These are phyloP conservation scores for Diploscapter pachys DNA, from an alignment of 1,140 invertebrate species.

Conservation along the genomic window DNA sequence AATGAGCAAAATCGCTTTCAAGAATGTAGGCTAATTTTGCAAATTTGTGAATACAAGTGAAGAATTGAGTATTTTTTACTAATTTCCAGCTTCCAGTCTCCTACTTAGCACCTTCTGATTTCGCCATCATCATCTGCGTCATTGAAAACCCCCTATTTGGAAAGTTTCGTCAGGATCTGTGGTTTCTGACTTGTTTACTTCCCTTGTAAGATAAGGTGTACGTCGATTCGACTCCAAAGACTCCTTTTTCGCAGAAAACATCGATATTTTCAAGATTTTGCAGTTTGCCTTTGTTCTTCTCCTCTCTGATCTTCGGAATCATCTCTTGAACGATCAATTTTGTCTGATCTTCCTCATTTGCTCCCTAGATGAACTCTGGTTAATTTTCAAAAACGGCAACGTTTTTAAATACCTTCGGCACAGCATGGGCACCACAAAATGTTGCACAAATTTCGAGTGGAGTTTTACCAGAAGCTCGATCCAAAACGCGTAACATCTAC, in stretches of 20 bases:
- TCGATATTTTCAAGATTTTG: slow-evolving; percentile 68
- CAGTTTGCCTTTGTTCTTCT: slow-evolving; percentile 39
- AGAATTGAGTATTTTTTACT: no score
- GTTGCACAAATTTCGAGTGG: slow-evolving; percentile 67
- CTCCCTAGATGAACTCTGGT: slow-evolving; percentile 46
- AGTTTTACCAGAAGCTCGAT: slow-evolving; percentile 60
- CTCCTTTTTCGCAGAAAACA: slow-evolving; percentile 70
- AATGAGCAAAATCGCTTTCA: no score
- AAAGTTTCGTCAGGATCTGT: no score
- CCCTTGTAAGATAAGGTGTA: not conserved
- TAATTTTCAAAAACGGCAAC: not conserved
- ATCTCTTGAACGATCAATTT: slow-evolving; percentile 44
- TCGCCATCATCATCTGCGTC: no score
- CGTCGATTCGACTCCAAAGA: slow-evolving; percentile 64
- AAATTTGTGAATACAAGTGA: no score
- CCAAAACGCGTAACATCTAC: slow-evolving; percentile 65
- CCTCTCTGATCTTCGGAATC: slow-evolving; percentile 44
- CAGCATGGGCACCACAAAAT: slow-evolving; percentile 69
- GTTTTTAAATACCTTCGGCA: slow-evolving; percentile 61
- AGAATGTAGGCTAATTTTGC: no score
- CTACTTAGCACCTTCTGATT: no score
- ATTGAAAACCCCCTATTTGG: no score
- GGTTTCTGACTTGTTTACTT: slow-evolving; percentile 12
- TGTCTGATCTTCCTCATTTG: slow-evolving; percentile 46
- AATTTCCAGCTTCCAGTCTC: no score